Percentiles rank a stretch among this genome's conserved stretches.
Evolutionary conservation across 2,113 vertebrate species (phyloP).

Genomic region (Aptenodytes forsteri): DNA sequence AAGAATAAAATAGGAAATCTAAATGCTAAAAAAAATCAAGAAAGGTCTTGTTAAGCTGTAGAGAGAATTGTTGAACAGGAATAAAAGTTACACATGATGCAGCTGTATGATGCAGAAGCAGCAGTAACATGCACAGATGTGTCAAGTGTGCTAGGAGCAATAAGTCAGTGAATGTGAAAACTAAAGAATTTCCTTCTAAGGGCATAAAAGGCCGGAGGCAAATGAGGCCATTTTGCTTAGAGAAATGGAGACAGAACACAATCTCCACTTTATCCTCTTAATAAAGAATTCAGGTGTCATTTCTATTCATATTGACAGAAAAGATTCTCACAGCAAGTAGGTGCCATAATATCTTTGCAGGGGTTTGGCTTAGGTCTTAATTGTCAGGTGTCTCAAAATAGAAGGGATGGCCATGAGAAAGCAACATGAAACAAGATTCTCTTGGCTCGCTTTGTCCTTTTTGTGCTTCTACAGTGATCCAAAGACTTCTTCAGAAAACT

Average conservation of each 20-base stretch:
- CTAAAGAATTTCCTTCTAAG: not conserved
- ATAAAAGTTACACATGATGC: not conserved
- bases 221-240: not conserved
- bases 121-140: not conserved
- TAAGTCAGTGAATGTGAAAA: not conserved
- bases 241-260: not conserved
- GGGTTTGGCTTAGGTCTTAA: not conserved
- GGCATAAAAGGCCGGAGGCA: not conserved
- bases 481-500: not conserved
- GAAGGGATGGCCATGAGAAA: not conserved
- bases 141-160: not conserved
- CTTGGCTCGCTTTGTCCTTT: not conserved
- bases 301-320: not conserved
- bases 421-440: fast-evolving
- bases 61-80: not conserved
- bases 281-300: not conserved
- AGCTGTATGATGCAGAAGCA: not conserved
- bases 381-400: not conserved
- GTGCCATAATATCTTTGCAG: not conserved
- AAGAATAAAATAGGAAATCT: not conserved
- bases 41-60: not conserved
- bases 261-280: not conserved
- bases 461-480: not conserved
- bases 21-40: not conserved
- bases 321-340: not conserved